Evolutionary conservation across 2,113 vertebrate species (phyloP), one percentile per base, ranked within the genome.

Genomic region (Boleophthalmus pectinirostris): DNA sequence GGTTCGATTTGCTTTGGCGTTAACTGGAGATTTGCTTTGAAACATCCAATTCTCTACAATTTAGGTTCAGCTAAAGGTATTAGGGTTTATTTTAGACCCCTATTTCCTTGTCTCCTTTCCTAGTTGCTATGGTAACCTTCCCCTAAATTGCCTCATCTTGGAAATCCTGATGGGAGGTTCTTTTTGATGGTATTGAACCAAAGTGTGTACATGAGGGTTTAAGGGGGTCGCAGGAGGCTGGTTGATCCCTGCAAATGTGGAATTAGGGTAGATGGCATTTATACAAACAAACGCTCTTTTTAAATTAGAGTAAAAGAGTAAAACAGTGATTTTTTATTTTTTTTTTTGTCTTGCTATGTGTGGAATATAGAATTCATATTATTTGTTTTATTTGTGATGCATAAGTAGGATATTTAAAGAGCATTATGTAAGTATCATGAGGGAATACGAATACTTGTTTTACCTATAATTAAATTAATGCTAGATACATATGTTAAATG

Each of bases 121-220:
- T 90, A 87, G 92, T 93, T 91, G 87, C 93, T 87, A 93, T 93
- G 91, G 93, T 90, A 91, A 94, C 92, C 90, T 85, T 81, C 75
- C 72, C 83, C 84, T 77, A 90, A 91, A 92, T 88, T 87, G 82
- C 87, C 85, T 88, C 85, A 81, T 83, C 74, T 56, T 80, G 75
- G 23, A 15, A 58, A 85, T 54, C 58, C 75, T 86, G 86, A 85
- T 75, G 73, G 82, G 84, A 79, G 83, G 80, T 78, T 74, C 71
- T 75, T 77, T 82, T 75, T 87, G 58, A 33, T 78, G 79, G 79
- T 72, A 80, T 73, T 75, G 66, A 77, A 66, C 70, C 56, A 84
- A 68, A 69, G 61, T 35, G 69, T 75, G 67, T 47, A 70, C 58
- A 68, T 24, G 54, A 12, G 54, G n/a, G 54, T 58, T 58, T 58